Conservation (phyloP, 2,797 vertebrate genomes). For the Girardinus metallicus region DNA sequence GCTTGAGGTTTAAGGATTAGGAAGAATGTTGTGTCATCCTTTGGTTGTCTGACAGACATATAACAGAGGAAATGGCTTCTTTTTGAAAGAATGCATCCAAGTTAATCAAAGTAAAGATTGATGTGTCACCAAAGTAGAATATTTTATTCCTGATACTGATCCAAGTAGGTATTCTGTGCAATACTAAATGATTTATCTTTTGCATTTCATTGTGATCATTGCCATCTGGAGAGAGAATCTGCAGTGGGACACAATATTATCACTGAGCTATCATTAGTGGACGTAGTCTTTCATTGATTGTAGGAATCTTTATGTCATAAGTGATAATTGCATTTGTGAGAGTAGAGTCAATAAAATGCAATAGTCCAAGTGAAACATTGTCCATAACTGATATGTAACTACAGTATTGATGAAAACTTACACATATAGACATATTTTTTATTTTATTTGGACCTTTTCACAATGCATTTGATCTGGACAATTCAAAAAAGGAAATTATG, state of each 20-base stretch:
- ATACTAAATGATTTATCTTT: conserved; percentile 8
- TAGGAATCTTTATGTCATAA: conserved; percentile 3
- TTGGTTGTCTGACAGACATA: neutral
- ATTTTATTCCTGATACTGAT: neutral
- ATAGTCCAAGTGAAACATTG: neutral
- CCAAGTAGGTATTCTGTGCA: neutral
- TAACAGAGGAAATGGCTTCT: neutral
- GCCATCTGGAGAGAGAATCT: conserved; percentile 7
- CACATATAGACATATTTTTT: neutral
- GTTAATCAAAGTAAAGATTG: neutral
- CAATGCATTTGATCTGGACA: neutral
- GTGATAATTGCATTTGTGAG: neutral
- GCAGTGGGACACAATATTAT: conserved; percentile 9
- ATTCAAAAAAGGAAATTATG: neutral
- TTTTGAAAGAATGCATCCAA: neutral
- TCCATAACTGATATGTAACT: conserved; percentile 4
- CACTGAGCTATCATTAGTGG: conserved; percentile 9
- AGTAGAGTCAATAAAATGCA: conserved; percentile 1
- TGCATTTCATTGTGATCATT: conserved; percentile 18
- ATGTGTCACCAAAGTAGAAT: neutral
- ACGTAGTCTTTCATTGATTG: conserved; percentile 8
- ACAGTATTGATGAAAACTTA: neutral
- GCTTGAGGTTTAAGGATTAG: neutral
- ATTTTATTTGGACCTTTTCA: neutral
- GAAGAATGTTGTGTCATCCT: neutral